These are phyloP conservation scores for Argyresthia goedartella DNA, from an alignment of 2,888 invertebrate genomes.

Conservation along the genomic window DNA sequence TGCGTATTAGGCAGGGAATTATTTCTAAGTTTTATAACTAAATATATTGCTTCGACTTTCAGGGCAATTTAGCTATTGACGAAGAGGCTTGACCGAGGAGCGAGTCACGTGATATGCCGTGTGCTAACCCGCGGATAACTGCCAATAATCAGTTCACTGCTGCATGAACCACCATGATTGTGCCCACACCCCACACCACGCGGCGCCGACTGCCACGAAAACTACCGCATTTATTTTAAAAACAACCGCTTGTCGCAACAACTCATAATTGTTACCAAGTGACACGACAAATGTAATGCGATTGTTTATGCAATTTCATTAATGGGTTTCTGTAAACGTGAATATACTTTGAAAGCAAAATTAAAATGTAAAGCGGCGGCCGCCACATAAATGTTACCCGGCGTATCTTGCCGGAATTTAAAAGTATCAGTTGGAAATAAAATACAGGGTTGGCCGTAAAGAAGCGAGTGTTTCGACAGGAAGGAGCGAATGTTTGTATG, in stretches of 20 bases:
- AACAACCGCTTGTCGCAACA: conserved; percentile 24
- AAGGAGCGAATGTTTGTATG: conserved; percentile 36
- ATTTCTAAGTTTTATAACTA: neutral
- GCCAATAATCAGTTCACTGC: conserved; percentile 31
- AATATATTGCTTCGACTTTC: neutral
- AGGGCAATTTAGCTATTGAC: neutral
- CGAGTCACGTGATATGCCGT: conserved; percentile 50
- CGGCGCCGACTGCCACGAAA: conserved; percentile 18
- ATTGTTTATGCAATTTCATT: conserved; percentile 3
- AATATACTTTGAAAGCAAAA: neutral
- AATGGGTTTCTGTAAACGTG: conserved; percentile 2
- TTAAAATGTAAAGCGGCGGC: neutral
- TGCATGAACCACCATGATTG: conserved; percentile 28
- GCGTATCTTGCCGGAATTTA: conserved; percentile 24
- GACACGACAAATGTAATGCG: neutral
- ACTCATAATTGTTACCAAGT: neutral
- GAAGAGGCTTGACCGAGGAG: too few species aligned
- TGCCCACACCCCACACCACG: neutral
- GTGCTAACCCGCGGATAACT: conserved; percentile 41
- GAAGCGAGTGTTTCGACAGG: conserved; percentile 43
- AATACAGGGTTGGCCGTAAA: conserved; percentile 50
- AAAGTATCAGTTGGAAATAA: conserved; percentile 41
- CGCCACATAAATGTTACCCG: neutral
- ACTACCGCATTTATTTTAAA: conserved; percentile 35
- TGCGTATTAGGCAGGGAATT: too few species aligned